These are phyloP conservation scores for Stichopus chloronotus DNA, from an alignment of 35 echinoderm and acorn worm genomes.

Conservation along the genomic window DNA sequence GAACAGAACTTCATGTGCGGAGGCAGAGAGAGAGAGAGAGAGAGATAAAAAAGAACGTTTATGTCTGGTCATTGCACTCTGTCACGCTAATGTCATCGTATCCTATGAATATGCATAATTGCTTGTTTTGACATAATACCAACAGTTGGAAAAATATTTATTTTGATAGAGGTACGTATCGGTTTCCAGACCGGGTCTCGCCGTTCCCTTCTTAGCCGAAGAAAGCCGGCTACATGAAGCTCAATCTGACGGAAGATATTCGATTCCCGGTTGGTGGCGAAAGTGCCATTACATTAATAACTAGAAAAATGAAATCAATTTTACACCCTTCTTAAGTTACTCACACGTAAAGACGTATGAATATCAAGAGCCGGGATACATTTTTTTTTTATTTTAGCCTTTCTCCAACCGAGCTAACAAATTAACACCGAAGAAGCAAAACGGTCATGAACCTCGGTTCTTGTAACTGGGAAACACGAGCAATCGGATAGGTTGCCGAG, in stretches of 20 bases:
- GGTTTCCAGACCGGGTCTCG: slow-evolving; percentile 12
- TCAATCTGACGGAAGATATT: slow-evolving; percentile 32
- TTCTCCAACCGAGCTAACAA: slow-evolving; percentile 55
- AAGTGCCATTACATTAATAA: slow-evolving; percentile 69
- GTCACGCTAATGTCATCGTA: background rate
- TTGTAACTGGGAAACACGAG: slow-evolving; percentile 26
- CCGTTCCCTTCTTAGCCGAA: slow-evolving; percentile 1
- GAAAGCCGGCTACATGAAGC: slow-evolving; percentile 11
- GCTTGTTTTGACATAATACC: slow-evolving; percentile 61
- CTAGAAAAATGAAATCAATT: slow-evolving; percentile 65
- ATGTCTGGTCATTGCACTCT: slow-evolving; percentile 48
- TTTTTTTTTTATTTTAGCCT: background rate
- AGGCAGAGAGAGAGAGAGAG: too few relatives aligned
- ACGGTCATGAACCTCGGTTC: slow-evolving; percentile 34
- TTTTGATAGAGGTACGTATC: slow-evolving; percentile 56
- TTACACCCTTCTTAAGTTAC: slow-evolving; percentile 50
- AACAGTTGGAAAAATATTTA: slow-evolving; percentile 67
- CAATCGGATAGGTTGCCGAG: background rate
- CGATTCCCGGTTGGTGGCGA: slow-evolving; percentile 51
- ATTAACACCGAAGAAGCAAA: slow-evolving; percentile 26
- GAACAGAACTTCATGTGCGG: too few relatives aligned
- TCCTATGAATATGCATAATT: slow-evolving; percentile 24
- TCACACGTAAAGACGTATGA: slow-evolving; percentile 8
- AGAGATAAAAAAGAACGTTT: too few relatives aligned
- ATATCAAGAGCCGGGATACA: slow-evolving; percentile 22